Evolutionary conservation across 2,888 invertebrate species (phyloP).

Genomic region (Scaptomyza reducta): DNA sequence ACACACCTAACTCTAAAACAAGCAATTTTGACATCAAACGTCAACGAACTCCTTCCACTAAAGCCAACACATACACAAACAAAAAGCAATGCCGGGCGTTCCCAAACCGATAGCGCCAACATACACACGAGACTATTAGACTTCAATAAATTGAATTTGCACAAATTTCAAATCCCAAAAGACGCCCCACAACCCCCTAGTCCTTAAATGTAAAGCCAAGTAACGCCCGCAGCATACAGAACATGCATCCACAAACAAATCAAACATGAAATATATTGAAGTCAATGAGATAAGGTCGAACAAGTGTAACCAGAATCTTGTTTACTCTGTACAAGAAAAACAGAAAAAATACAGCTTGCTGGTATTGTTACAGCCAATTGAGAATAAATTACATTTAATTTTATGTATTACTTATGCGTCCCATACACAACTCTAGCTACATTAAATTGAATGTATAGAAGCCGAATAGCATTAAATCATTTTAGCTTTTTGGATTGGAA

Average conservation of each 20-base stretch:
- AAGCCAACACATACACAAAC: slow-evolving; percentile 12
- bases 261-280: slow-evolving; percentile 63
- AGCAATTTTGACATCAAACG: slow-evolving; percentile 78
- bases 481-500: background rate
- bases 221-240: slow-evolving; percentile 69
- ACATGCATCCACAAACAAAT: slow-evolving; percentile 74
- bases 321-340: slow-evolving; percentile 36
- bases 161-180: slow-evolving; percentile 72
- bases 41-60: slow-evolving; percentile 55
- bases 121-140: slow-evolving; percentile 70
- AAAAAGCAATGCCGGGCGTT: slow-evolving; percentile 58
- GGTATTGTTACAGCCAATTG: slow-evolving; percentile 2
- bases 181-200: slow-evolving; percentile 31
- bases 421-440: background rate
- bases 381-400: slow-evolving; percentile 3
- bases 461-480: background rate
- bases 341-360: background rate
- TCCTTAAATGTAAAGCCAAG: slow-evolving; percentile 27
- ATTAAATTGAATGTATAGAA: background rate
- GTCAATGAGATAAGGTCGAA: slow-evolving; percentile 26
- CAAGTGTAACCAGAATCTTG: slow-evolving; percentile 10
- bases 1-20: slow-evolving; percentile 48
- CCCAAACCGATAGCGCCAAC: slow-evolving; percentile 51
- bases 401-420: background rate
- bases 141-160: slow-evolving; percentile 80